These are phyloP conservation scores for Microctonus aethiopoides DNA, from an alignment of 2,888 invertebrate genomes.

Conservation along the genomic window DNA sequence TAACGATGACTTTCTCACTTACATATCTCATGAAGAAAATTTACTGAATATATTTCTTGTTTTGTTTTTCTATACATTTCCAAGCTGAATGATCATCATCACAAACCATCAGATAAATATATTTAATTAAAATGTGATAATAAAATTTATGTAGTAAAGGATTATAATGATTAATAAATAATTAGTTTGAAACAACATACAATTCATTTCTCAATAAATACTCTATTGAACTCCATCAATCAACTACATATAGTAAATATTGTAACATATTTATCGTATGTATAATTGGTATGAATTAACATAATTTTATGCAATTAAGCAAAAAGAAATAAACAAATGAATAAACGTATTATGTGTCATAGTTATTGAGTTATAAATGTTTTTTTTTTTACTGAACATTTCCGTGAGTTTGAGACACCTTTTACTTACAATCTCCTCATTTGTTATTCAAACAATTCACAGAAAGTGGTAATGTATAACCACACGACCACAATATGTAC, in stretches of 20 bases:
- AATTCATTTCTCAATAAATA: constrained; percentile 56
- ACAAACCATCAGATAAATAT: not conserved
- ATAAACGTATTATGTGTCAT: constrained; percentile 34
- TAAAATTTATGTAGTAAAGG: not conserved
- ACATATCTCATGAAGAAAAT: not conserved
- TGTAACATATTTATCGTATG: constrained; percentile 51
- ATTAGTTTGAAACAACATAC: too few relatives aligned
- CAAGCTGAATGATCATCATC: not conserved
- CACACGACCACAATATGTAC: not conserved
- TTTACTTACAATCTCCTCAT: not conserved
- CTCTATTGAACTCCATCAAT: constrained; percentile 54
- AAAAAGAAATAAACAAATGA: constrained; percentile 40
- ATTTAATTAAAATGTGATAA: too few relatives aligned
- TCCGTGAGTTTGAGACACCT: not conserved
- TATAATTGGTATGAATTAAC: constrained; percentile 7
- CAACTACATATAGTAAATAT: constrained; percentile 52
- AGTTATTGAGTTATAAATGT: not conserved
- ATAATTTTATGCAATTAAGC: constrained; percentile 32
- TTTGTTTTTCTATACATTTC: not conserved
- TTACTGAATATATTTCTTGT: not conserved
- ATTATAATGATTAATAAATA: constrained; percentile 35
- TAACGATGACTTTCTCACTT: constrained; percentile 21
- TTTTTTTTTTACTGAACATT: not conserved
- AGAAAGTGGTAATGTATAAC: not conserved
- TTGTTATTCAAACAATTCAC: not conserved